A percentile compares a stretch with the other conserved stretches of the same genome.
Conservation (phyloP, 2,888 invertebrate genomes). For the Acanthacorydalis orientalis region DNA sequence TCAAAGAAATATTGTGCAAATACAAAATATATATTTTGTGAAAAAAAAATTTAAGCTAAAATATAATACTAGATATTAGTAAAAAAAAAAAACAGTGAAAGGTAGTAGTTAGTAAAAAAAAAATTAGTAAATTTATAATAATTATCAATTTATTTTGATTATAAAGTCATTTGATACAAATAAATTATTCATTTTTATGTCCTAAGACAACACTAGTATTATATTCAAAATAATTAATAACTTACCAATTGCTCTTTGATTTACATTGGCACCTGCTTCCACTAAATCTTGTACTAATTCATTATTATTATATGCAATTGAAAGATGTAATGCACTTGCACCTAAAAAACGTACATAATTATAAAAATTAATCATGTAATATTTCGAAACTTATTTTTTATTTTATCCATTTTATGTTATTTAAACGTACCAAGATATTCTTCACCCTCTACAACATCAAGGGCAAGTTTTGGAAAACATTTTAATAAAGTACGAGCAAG, state of each 20-base stretch:
- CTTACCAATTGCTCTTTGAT: conserved; percentile 78
- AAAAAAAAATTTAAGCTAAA: too few relatives aligned
- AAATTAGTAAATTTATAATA: neutral
- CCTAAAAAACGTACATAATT: conserved; percentile 29
- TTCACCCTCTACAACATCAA: conserved; percentile 93
- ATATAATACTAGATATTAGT: too few relatives aligned
- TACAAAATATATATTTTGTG: neutral
- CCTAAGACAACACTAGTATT: neutral
- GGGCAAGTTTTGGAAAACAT: conserved; percentile 76
- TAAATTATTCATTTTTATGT: neutral
- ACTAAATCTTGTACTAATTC: conserved; percentile 87
- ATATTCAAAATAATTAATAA: neutral
- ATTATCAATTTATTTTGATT: neutral
- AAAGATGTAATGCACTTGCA: conserved; percentile 86
- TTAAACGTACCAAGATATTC: conserved; percentile 68
- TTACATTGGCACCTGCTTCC: conserved; percentile 80
- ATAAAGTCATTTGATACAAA: too few relatives aligned
- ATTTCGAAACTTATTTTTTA: too few relatives aligned
- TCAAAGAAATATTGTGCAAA: neutral
- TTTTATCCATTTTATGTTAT: too few relatives aligned
- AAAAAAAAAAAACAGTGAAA: too few relatives aligned
- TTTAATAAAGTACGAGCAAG: conserved; percentile 79
- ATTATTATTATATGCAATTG: conserved; percentile 92
- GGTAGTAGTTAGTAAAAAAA: too few relatives aligned
- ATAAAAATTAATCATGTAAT: neutral